Evolutionary conservation across 2,113 vertebrate genomes (phyloP), one percentile per base, ranked within the genome.

Genomic region (Oncorhynchus clarkii): DNA sequence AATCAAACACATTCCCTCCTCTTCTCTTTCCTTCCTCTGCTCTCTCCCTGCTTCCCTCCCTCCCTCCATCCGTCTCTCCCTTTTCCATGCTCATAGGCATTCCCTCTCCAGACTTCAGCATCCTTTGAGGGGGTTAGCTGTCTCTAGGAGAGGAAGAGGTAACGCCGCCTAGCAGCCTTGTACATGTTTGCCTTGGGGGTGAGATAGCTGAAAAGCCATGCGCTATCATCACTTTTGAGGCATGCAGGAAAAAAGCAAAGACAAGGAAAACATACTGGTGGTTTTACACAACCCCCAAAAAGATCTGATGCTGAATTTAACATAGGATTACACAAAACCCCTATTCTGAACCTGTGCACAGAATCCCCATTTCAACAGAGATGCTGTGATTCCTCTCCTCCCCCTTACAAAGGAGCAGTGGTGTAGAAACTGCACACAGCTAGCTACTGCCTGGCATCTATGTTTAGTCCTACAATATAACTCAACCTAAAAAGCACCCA

Each of bases 71-170:
- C 86, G 26, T 27, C 24, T 34, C 66, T 78, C 80, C 80, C 79
- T 85, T 73, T 76, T 87, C 87, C 86, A 84, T 81, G 87, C 92
- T 93, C 84, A 90, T 82, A 92, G 92, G 89, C 92, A 92, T 93
- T 86, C 88, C 86, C 87, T 90, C 90, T 88, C 86, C 89, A 93
- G 88, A 91, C 91, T 88, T 78, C 88, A 91, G 92, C 91, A 91
- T 91, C 90, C 92, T 94, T 94, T 92, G 90, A 93, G 90, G 92
- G 91, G 90, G 89, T 92, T 91, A 88, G 89, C 89, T 88, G 88
- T 92, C 91, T 93, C 84, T 71, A 72, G 86, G 80, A 92, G 88
- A 90, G 88, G 90, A 91, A 92, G 86, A 88, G 82, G 81, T 88
- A 91, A 89, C 84, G 84, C 87, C 70, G 82, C 88, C 87, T 84